Evolutionary conservation across 2,113 vertebrate genomes (phyloP), one percentile per base, ranked within the genome.

Genomic region (Zonotrichia leucophrys): DNA sequence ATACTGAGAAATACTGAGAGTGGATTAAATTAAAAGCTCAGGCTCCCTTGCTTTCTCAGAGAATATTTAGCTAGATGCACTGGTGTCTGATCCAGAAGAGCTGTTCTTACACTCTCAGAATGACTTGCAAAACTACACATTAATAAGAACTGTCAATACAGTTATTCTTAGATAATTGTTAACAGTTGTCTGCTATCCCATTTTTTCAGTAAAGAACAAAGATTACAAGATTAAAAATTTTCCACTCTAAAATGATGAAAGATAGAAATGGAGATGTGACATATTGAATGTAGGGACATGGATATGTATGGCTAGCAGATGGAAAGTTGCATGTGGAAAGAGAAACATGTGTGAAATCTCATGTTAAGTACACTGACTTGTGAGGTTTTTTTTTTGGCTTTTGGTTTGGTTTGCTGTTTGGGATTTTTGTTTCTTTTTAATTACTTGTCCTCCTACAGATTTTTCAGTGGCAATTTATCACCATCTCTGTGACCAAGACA

Each of bases 351-450:
- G 53, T 5, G 15, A 81, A 74, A 77, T 89, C 33, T 89, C 62
- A 74, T 24, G 23, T 14, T 77, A n/a, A 78, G 10, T 63, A 44
- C 33, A 28, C 21, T 74, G 56, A 77, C 22, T 30, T 67, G 25
- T 0, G 6, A 41, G 31, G 0, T 3, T 12, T 41, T 0, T 20
- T 64, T 64, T 47, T 33, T 5, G 42, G 37, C 5, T 39, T 92
- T 91, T 35, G 20, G 9, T 39, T 69, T 52, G 3, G 4, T 0
- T 67, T 66, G 0, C 31, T 67, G 20, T 59, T 49, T 79, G 42
- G 9, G 4, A 3, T 4, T 22, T 46, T 50, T 18, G 3, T 35
- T 25, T 47, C n/a, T 63, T 66, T 91, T 46, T 1, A 42, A 74
- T 83, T 70, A 62, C 12, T 80, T 89, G 10, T 85, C 37, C 37